Conservation (phyloP, 2,888 invertebrate species). For the Caenorhabditis japonica region DNA sequence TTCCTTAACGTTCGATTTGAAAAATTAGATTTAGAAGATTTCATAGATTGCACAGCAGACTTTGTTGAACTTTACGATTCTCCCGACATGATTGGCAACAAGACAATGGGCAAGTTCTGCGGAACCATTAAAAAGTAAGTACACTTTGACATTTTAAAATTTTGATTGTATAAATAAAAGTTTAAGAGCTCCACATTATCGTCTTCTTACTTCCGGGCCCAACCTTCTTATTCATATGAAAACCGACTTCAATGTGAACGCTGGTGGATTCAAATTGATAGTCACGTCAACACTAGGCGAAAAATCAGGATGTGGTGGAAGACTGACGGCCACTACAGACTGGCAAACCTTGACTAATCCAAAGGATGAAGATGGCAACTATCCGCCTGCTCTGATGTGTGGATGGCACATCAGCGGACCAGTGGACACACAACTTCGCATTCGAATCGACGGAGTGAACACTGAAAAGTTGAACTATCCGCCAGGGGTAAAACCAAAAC, state of each 20-base stretch:
- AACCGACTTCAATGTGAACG: conserved; percentile 64
- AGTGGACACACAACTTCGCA: conserved; percentile 43
- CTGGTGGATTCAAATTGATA: conserved; percentile 69
- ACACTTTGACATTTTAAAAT: not conserved
- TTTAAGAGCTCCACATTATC: conserved; percentile 60
- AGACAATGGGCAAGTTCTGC: conserved; percentile 64
- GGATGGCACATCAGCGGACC: conserved; percentile 68
- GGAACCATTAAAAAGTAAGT: conserved; percentile 51
- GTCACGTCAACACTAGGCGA: conserved; percentile 68
- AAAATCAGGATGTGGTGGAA: conserved; percentile 72
- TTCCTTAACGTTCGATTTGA: conserved; percentile 66
- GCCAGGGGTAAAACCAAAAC: conserved; percentile 42
- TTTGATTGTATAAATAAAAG: too few relatives aligned
- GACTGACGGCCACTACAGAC: conserved; percentile 61
- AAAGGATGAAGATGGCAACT: conserved; percentile 57
- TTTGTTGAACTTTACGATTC: conserved; percentile 70
- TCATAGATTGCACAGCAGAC: conserved; percentile 66
- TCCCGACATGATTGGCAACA: conserved; percentile 25
- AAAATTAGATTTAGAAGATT: conserved; percentile 64
- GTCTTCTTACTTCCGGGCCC: conserved; percentile 50
- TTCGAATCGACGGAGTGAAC: conserved; percentile 48
- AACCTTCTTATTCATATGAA: conserved; percentile 65
- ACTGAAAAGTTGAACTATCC: conserved; percentile 48
- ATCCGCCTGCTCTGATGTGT: conserved; percentile 67
- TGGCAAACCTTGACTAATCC: conserved; percentile 69